Percentiles rank a stretch among this genome's conserved stretches.
These are phyloP conservation scores for Pholis gunnellus DNA, from an alignment of 2,113 vertebrate species.

Conservation along the genomic window DNA sequence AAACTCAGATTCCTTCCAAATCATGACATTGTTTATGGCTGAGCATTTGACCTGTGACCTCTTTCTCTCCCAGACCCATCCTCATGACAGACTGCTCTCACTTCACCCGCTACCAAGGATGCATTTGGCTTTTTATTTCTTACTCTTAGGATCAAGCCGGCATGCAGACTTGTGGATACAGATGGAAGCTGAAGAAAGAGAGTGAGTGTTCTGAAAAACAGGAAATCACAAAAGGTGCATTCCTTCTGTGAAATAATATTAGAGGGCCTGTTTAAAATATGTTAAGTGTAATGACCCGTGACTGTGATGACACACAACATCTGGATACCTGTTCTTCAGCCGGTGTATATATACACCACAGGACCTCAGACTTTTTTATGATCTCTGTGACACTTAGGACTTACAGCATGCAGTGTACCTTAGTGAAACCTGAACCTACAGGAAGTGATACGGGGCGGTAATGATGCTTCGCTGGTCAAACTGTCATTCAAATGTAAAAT, in stretches of 20 bases:
- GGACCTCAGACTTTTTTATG: conserved; percentile 27
- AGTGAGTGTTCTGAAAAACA: conserved; percentile 34
- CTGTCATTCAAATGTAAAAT: conserved; percentile 49
- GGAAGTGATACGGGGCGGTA: conserved; percentile 36
- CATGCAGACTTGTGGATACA: conserved; percentile 11
- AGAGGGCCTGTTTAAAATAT: conserved; percentile 48
- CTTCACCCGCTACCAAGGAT: not conserved
- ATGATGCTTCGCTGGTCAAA: conserved; percentile 31
- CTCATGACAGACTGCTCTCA: conserved; percentile 13
- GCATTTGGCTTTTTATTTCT: conserved; percentile 16
- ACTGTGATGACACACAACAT: conserved; percentile 41
- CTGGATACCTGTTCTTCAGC: conserved; percentile 54
- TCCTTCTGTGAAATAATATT: conserved; percentile 37
- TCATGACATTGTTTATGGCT: conserved; percentile 22
- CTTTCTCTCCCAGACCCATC: not conserved
- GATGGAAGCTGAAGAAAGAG: conserved; percentile 7
- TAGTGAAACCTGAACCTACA: conserved; percentile 32
- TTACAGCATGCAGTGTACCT: conserved; percentile 36
- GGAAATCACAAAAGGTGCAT: conserved; percentile 31
- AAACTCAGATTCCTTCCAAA: conserved; percentile 23
- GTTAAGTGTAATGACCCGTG: conserved; percentile 13
- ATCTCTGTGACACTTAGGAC: conserved; percentile 31
- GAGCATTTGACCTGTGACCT: conserved; percentile 31
- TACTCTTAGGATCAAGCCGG: not conserved
- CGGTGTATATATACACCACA: not conserved